These are phyloP conservation scores for Bergia puertoricense DNA, from an alignment of 92 coral and sea anemone genomes.

Conservation along the genomic window DNA sequence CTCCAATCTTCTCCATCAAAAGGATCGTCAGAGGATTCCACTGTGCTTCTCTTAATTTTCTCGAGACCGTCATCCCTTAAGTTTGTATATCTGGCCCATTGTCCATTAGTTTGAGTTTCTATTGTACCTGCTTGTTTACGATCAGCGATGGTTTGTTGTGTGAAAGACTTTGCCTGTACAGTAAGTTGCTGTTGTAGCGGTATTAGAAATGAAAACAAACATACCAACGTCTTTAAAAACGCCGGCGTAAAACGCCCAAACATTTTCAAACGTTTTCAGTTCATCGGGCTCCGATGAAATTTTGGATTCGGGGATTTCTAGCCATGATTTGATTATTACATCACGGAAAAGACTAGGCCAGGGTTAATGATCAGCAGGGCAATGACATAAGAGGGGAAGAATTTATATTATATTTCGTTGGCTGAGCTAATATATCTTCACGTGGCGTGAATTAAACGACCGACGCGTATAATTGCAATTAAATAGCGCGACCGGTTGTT, in stretches of 20 bases:
- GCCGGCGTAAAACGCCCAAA: constrained; percentile 94
- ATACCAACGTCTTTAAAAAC: constrained; percentile 63
- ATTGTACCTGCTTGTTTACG: constrained; percentile 65
- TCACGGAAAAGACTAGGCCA: constrained; percentile 67
- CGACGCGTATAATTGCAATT: constrained; percentile 69
- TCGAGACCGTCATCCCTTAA: constrained; percentile 38
- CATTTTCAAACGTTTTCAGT: constrained; percentile 80
- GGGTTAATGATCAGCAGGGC: constrained; percentile 51
- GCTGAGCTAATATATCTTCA: constrained; percentile 79
- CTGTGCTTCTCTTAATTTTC: constrained; percentile 56
- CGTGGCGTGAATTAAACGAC: constrained; percentile 62
- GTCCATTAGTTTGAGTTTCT: constrained; percentile 52
- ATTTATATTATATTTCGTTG: constrained; percentile 63
- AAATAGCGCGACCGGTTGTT: constrained; percentile 63
- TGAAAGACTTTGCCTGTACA: constrained; percentile 73
- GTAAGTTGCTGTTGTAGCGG: constrained; percentile 48
- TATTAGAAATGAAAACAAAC: constrained; percentile 45
- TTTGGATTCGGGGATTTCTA: constrained; percentile 62
- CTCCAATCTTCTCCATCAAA: constrained; percentile 58
- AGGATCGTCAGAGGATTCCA: constrained; percentile 58
- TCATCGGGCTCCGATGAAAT: constrained; percentile 72
- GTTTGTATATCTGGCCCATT: constrained; percentile 59
- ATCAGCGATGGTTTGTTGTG: constrained; percentile 56
- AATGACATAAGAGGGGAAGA: constrained; percentile 79
- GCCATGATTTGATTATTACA: constrained; percentile 88